Percentiles rank a stretch among this genome's conserved stretches.
These are phyloP conservation scores for Orthosia incerta DNA, from an alignment of 2,888 invertebrate genomes.

Conservation along the genomic window DNA sequence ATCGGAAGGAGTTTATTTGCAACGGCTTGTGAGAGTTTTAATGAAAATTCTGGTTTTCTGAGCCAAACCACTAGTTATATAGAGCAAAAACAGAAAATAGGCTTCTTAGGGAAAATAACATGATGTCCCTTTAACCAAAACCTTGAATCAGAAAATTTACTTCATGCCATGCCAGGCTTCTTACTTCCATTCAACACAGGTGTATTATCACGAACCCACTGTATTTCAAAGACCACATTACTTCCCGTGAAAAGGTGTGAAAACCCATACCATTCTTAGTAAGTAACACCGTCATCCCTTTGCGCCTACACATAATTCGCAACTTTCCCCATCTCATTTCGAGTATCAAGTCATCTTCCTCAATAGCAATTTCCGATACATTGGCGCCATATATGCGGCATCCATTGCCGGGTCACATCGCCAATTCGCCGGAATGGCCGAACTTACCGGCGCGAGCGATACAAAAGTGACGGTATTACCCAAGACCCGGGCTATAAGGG, in stretches of 20 bases:
- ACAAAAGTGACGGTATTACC: constrained; percentile 57
- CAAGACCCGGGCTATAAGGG: constrained; percentile 54
- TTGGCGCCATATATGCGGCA: constrained; percentile 42
- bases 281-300: background rate
- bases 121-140: background rate
- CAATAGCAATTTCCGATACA: constrained; percentile 64
- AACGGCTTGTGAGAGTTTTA: constrained; percentile 4
- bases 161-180: background rate
- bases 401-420: constrained; percentile 48
- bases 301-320: constrained; percentile 31
- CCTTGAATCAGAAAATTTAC: background rate
- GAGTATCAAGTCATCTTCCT: constrained; percentile 59
- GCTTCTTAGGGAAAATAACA: background rate
- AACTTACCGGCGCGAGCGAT: constrained; percentile 59
- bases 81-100: background rate
- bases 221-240: background rate
- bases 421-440: constrained; percentile 55
- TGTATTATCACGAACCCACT: background rate
- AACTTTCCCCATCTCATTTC: constrained; percentile 54
- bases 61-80: too few species aligned
- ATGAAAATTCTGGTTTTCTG: constrained; percentile 6
- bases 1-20: constrained; percentile 21
- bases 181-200: background rate
- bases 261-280: background rate
- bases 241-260: constrained; percentile 4